Evolutionary conservation across 2,888 invertebrate genomes (phyloP).

Genomic region (Isoperla grammatica): DNA sequence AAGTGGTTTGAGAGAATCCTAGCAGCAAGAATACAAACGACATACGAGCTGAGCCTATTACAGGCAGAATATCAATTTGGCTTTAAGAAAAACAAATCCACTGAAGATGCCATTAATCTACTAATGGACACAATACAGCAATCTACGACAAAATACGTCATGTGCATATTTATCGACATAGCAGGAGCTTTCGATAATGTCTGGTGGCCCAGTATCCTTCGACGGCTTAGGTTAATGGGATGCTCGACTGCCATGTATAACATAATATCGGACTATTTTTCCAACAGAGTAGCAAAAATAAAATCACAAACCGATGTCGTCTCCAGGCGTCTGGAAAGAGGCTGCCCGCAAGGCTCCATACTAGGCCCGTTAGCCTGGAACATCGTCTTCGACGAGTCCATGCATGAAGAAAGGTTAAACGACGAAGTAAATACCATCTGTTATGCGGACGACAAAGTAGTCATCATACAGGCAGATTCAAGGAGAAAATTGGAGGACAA

Average conservation of each 20-base stretch:
- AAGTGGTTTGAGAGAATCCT: neutral
- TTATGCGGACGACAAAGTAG: neutral
- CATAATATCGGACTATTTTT: neutral
- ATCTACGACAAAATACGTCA: neutral
- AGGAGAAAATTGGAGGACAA: neutral
- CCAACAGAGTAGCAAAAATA: neutral
- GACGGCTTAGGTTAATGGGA: neutral
- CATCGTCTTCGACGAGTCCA: neutral
- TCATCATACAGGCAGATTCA: neutral
- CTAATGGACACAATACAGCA: neutral
- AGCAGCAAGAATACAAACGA: neutral
- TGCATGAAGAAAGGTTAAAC: too few species aligned
- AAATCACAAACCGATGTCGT: neutral
- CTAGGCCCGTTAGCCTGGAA: neutral
- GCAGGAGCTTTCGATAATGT: neutral
- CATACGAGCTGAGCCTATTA: neutral
- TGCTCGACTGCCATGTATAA: neutral
- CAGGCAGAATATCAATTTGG: neutral
- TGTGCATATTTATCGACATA: conserved; percentile 1
- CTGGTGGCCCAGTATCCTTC: neutral
- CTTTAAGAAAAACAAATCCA: neutral
- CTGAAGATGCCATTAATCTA: neutral
- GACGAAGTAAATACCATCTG: neutral
- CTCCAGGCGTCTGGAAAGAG: neutral
- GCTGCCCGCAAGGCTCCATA: neutral